phyloP scores from a whole-genome alignment of 2,888 invertebrate species.

The Synergus itoensis region DNA sequence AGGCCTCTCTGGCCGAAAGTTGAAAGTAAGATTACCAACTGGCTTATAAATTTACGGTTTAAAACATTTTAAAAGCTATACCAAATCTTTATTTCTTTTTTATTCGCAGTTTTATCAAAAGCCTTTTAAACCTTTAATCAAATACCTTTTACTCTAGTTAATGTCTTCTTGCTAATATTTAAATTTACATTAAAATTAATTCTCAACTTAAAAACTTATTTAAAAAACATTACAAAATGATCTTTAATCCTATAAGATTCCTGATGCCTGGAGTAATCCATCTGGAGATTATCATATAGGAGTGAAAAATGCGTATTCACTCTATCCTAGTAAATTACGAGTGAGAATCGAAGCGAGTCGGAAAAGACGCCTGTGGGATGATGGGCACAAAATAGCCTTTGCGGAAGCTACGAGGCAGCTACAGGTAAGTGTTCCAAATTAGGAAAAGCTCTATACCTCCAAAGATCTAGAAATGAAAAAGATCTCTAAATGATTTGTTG shows the following conservation, averaged over 20 bases:
- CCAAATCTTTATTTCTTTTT: background rate
- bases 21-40: slow-evolving; percentile 83
- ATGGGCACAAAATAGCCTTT: slow-evolving; percentile 86
- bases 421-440: slow-evolving; percentile 75
- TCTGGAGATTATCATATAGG: slow-evolving; percentile 92
- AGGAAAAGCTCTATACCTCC: background rate
- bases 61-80: slow-evolving; percentile 23
- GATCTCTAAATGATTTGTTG: background rate
- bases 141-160: too few species aligned
- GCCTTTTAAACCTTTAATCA: background rate
- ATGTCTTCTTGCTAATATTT: slow-evolving; percentile 3
- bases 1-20: slow-evolving; percentile 91
- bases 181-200: background rate
- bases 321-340: slow-evolving; percentile 91
- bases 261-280: slow-evolving; percentile 90
- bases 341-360: slow-evolving; percentile 89
- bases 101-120: too few species aligned
- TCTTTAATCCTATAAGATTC: slow-evolving; percentile 81
- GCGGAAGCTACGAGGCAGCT: slow-evolving; percentile 89
- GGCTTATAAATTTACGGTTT: background rate
- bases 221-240: slow-evolving; percentile 3
- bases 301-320: slow-evolving; percentile 89
- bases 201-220: background rate
- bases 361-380: slow-evolving; percentile 91
- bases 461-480: background rate